Conservation (phyloP, 2,888 invertebrate species). For the Lasioglossum zephyrum region DNA sequence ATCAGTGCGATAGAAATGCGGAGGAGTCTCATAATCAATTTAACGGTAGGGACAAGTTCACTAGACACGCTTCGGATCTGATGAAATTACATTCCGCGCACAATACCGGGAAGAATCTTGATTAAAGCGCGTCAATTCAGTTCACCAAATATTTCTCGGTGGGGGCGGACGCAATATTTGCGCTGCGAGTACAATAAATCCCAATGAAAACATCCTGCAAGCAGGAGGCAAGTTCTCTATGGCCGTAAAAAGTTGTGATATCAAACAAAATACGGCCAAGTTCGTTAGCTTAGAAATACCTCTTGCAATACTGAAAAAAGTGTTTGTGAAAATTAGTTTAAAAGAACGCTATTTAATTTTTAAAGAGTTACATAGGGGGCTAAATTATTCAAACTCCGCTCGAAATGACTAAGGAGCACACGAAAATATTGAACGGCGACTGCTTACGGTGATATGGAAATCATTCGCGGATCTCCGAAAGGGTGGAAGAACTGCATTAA, state of each 20-base stretch:
- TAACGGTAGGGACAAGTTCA: not conserved
- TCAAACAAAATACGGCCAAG: too few species aligned
- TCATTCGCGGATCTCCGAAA: conserved; percentile 34
- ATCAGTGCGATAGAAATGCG: not conserved
- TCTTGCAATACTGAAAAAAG: too few species aligned
- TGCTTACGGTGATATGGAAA: conserved; percentile 52
- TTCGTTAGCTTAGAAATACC: too few species aligned
- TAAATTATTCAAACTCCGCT: too few species aligned
- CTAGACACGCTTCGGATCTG: not conserved
- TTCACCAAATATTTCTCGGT: not conserved
- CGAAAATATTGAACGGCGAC: conserved; percentile 52
- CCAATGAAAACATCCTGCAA: too few species aligned
- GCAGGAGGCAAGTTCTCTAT: too few species aligned
- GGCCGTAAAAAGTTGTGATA: too few species aligned
- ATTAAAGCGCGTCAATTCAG: conserved; percentile 5
- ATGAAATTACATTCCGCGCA: conserved; percentile 7
- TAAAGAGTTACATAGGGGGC: too few species aligned
- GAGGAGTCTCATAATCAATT: not conserved
- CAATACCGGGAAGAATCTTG: conserved; percentile 1
- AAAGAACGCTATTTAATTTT: too few species aligned
- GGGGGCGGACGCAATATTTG: not conserved
- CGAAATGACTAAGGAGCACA: conserved; percentile 42
- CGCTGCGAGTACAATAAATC: not conserved
- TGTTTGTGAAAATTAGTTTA: too few species aligned
- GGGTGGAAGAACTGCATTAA: conserved; percentile 14